phyloP scores from a whole-genome alignment of 2,888 invertebrate genomes.

The Drosophila recens region DNA sequence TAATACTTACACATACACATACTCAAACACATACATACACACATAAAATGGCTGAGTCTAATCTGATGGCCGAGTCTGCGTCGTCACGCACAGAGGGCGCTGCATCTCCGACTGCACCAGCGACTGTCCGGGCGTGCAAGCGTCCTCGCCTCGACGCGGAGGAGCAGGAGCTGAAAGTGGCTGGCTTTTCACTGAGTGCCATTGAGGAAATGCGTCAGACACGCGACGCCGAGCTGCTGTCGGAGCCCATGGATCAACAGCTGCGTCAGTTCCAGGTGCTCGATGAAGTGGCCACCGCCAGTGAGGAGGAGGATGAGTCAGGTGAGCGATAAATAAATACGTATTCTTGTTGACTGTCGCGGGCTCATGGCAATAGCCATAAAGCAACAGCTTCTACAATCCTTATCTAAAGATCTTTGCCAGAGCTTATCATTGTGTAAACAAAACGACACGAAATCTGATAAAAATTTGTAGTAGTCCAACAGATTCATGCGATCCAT shows the following conservation, averaged over 20 bases:
- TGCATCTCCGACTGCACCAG: neutral
- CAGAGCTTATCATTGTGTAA: slow-evolving; percentile 62
- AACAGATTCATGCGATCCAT: slow-evolving; percentile 7
- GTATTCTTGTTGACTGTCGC: slow-evolving; percentile 10
- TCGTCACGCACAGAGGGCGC: neutral
- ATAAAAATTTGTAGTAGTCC: slow-evolving; percentile 52
- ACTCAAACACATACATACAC: slow-evolving; percentile 4
- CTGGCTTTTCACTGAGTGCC: slow-evolving; percentile 83
- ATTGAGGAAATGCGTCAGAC: slow-evolving; percentile 82
- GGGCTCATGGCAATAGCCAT: slow-evolving; percentile 16
- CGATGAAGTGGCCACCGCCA: slow-evolving; percentile 87
- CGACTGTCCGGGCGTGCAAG: slow-evolving; percentile 26
- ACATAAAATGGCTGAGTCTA: slow-evolving; percentile 36
- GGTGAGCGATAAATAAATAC: slow-evolving; percentile 51
- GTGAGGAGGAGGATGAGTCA: slow-evolving; percentile 85
- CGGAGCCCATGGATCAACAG: slow-evolving; percentile 83
- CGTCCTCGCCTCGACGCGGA: slow-evolving; percentile 60
- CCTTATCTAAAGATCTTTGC: slow-evolving; percentile 70
- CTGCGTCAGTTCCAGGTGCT: slow-evolving; percentile 88
- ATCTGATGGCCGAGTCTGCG: slow-evolving; percentile 1
- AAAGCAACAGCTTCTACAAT: slow-evolving; percentile 40
- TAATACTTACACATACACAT: neutral
- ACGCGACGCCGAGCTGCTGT: slow-evolving; percentile 75
- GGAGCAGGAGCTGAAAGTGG: slow-evolving; percentile 76
- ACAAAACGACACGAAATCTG: slow-evolving; percentile 56